Percentiles rank a stretch among this genome's conserved stretches.
Evolutionary conservation across 2,888 invertebrate genomes (phyloP).

Genomic region (Drosophila monieri): DNA sequence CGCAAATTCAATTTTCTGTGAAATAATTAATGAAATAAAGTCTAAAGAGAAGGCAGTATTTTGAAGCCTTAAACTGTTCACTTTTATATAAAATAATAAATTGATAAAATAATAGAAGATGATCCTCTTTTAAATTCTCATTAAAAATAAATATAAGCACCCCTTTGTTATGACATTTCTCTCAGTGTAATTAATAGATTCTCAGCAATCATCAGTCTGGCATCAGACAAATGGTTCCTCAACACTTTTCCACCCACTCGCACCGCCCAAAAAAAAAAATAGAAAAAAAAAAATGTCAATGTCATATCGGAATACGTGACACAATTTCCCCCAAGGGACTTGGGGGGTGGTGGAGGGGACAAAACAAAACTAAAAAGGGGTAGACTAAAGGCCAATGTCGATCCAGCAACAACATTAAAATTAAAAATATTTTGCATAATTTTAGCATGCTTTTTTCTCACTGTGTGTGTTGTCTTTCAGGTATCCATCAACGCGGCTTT

Average conservation of each 20-base stretch:
- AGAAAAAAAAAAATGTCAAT: slow-evolving; percentile 14
- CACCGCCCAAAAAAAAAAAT: slow-evolving; percentile 4
- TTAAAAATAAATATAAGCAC: background rate
- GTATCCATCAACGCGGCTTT: slow-evolving; percentile 58
- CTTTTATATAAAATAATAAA: too few species aligned
- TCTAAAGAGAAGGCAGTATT: too few species aligned
- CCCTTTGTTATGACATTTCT: background rate
- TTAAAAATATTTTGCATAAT: background rate
- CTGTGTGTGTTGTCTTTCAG: slow-evolving; percentile 45
- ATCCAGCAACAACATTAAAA: background rate
- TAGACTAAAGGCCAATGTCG: slow-evolving; percentile 5
- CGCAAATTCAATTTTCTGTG: too few species aligned
- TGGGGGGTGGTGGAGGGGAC: background rate
- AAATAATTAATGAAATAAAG: too few species aligned
- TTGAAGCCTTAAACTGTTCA: too few species aligned
- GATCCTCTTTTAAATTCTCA: too few species aligned
- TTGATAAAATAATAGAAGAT: too few species aligned
- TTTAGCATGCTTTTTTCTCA: slow-evolving; percentile 1
- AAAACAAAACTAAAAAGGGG: background rate
- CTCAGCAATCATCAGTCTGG: slow-evolving; percentile 16
- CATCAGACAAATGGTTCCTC: slow-evolving; percentile 37
- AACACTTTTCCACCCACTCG: slow-evolving; percentile 18
- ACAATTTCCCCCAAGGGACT: slow-evolving; percentile 13
- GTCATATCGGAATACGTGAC: slow-evolving; percentile 34
- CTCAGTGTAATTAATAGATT: slow-evolving; percentile 24